phyloP scores from a whole-genome alignment of 2,797 vertebrate genomes.

The Ceryle rudis region DNA sequence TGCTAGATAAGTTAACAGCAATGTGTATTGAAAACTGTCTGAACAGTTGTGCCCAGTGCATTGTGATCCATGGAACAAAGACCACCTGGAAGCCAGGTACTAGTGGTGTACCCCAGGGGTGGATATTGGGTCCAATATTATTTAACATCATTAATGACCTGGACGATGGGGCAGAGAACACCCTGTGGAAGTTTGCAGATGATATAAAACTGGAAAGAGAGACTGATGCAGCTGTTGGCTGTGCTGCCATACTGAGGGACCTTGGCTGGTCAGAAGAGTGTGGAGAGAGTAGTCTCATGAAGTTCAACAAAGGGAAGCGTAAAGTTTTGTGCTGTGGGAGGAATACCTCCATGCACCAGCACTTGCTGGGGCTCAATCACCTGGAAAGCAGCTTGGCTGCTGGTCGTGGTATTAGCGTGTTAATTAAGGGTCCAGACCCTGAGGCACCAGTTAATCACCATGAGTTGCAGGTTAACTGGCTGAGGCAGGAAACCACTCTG shows the following conservation, averaged over 20 bases:
- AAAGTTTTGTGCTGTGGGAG: not conserved
- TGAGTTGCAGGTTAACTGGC: no score
- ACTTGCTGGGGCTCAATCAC: not conserved
- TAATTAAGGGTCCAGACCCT: no score
- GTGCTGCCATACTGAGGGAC: not conserved
- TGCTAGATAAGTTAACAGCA: not conserved
- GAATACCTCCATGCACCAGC: not conserved
- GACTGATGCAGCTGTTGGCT: not conserved
- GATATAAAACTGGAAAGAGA: not conserved
- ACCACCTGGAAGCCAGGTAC: not conserved
- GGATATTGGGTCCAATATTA: not conserved
- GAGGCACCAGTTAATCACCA: no score
- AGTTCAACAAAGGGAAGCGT: not conserved
- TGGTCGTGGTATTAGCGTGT: no score
- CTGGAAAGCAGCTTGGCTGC: no score
- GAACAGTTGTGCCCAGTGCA: not conserved
- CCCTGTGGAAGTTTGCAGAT: not conserved
- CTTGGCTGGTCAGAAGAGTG: not conserved
- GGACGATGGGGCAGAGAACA: not conserved
- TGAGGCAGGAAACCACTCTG: no score
- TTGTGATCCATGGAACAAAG: not conserved
- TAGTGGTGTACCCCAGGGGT: not conserved
- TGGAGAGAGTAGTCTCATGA: not conserved
- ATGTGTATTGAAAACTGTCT: not conserved
- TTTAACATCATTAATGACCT: not conserved